Evolutionary conservation across 1,140 invertebrate genomes (phyloP).

Genomic region (Drosophila nebulosa): DNA sequence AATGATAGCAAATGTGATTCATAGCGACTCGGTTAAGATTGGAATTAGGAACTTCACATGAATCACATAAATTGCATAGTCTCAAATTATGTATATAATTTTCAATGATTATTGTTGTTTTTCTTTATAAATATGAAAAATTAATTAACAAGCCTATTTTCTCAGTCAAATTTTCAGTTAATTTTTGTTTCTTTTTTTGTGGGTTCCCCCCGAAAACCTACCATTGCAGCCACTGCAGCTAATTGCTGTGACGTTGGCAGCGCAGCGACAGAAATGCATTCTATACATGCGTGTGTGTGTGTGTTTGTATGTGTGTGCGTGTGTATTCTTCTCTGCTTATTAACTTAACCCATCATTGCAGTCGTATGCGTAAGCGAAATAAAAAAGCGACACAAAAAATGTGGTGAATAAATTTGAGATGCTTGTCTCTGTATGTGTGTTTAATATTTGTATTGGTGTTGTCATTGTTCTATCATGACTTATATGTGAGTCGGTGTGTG

Average conservation of each 20-base stretch:
- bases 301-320: conserved; percentile 31
- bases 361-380: conserved; percentile 48
- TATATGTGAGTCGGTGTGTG: conserved; percentile 4
- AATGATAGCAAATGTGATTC: not conserved
- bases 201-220: conserved; percentile 12
- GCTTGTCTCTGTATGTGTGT: conserved; percentile 22
- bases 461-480: conserved; percentile 42
- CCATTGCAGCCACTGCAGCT: conserved; percentile 43
- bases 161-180: not conserved
- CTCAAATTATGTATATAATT: not conserved
- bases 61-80: not conserved
- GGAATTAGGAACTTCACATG: not conserved
- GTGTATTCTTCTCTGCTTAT: conserved; percentile 35
- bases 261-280: conserved; percentile 65
- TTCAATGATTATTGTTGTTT: not conserved
- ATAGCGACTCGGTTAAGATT: too few relatives aligned
- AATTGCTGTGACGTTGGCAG: conserved; percentile 62
- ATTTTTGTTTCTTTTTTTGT: not conserved
- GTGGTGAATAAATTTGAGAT: conserved; percentile 71
- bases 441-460: conserved; percentile 15
- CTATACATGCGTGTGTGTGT: conserved; percentile 15
- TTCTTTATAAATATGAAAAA: too few relatives aligned
- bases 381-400: conserved; percentile 60
- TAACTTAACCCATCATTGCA: conserved; percentile 14
- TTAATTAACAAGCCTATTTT: not conserved